Base-by-base conservation (phyloP, 2,113 vertebrate genomes). In the Bubo scandiacus region DNA sequence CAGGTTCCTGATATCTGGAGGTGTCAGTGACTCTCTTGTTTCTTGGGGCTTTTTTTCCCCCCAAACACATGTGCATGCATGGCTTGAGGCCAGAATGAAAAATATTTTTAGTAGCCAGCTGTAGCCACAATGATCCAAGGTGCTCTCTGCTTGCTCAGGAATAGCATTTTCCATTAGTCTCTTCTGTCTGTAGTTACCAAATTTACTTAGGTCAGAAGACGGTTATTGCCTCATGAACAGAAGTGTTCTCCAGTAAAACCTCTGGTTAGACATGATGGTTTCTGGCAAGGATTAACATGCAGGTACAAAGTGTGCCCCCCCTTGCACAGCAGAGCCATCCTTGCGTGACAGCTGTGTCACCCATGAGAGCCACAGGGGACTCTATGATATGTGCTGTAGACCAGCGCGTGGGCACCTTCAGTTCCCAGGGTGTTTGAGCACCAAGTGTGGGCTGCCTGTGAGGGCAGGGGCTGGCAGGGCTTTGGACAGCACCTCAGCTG, bases 11-110 rank as follows among this genome's bases (percentile, higher is more conserved):
- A 74, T 38, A 40, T 11, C 36, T 86, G 51, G 29, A 86, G 12
- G 25, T 63, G 36, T 63, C 55, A 57, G 23, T 47, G 23, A 14
- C 34, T 75, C 29, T 68, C 81, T 13, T n/a, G 49, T 75, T 81
- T 86, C 43, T 63, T 0, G 0, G 19, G 5, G 22, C 19, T 32
- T 66, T 32, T 8, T 6, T 1, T 1, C 1, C 4, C 4, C n/a
- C 32, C 13, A 9, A 47, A 23, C 29, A 20, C 6, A 3, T 34
- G 19, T 15, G 26, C 13, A 10, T 68, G 12, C 61, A 25, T 58
- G 32, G 30, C 49, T 66, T 80, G 62, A 81, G 62, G 51, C 38
- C 43, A 68, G 32, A 73, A 57, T 4, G 62, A 74, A 83, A 34
- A 12, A 12, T 63, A 80, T 47, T 67, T 91, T 63, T 63, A 52